A percentile compares a stretch with the other conserved stretches of the same genome.
phyloP scores from a whole-genome alignment of 2,888 invertebrate species.

The Incurvaria masculella region DNA sequence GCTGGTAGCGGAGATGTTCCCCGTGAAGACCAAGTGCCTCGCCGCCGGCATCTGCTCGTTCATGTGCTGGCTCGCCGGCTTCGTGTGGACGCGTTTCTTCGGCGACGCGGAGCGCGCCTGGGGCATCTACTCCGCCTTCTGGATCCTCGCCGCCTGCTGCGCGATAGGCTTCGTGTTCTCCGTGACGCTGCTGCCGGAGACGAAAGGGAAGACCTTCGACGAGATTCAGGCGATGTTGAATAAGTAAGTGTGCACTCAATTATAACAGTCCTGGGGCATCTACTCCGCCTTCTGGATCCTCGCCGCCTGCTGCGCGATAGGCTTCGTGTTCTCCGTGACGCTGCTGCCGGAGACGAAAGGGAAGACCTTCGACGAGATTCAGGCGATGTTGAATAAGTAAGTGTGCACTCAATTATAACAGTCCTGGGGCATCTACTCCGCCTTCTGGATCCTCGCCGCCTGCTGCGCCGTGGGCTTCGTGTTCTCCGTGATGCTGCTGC shows the following conservation, averaged over 20 bases:
- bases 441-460: slow-evolving; percentile 61
- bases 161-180: slow-evolving; percentile 62
- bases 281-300: too few species aligned
- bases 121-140: slow-evolving; percentile 65
- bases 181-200: slow-evolving; percentile 61
- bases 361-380: slow-evolving; percentile 25
- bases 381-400: too few species aligned
- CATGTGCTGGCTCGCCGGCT: slow-evolving; percentile 74
- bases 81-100: slow-evolving; percentile 69
- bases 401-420: not conserved
- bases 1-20: slow-evolving; percentile 79
- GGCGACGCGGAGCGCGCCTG: slow-evolving; percentile 43
- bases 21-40: slow-evolving; percentile 71
- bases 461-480: slow-evolving; percentile 60
- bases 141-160: slow-evolving; percentile 59
- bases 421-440: slow-evolving; percentile 15
- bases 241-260: slow-evolving; percentile 17
- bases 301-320: slow-evolving; percentile 52
- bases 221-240: slow-evolving; percentile 65
- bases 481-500: slow-evolving; percentile 58
- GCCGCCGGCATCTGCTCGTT: slow-evolving; percentile 74
- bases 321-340: slow-evolving; percentile 58
- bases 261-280: too few species aligned
- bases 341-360: slow-evolving; percentile 68
- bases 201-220: slow-evolving; percentile 66